phyloP scores from a whole-genome alignment of 2,888 invertebrate genomes.

The Sturmia bella region DNA sequence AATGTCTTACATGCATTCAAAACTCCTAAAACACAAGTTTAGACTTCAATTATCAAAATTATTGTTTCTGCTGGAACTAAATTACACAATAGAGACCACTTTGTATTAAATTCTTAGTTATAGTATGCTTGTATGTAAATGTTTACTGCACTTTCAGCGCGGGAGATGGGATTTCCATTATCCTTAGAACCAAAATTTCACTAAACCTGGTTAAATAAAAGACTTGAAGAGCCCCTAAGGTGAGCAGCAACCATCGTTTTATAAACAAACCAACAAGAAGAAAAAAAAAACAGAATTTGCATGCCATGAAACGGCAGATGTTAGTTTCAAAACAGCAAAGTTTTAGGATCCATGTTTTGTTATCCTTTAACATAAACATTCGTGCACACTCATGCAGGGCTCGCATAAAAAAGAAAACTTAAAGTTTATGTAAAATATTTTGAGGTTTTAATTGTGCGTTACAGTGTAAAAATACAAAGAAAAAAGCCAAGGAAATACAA shows the following conservation, averaged over 20 bases:
- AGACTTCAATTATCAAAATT: conserved; percentile 16
- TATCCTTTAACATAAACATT: conserved; percentile 11
- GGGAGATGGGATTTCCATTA: conserved; percentile 9
- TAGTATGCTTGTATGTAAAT: background rate
- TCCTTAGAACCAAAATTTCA: conserved; percentile 26
- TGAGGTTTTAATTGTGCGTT: conserved; percentile 72
- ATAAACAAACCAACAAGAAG: background rate
- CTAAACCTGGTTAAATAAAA: conserved; percentile 18
- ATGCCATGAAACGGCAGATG: conserved; percentile 45
- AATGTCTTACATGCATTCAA: too few relatives aligned
- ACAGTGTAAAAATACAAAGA: conserved; percentile 57
- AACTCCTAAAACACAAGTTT: background rate
- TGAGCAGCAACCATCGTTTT: conserved; percentile 58
- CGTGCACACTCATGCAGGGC: background rate
- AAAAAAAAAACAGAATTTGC: conserved; percentile 12
- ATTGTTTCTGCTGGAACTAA: conserved; percentile 7
- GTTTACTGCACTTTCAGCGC: background rate
- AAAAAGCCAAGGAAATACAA: conserved; percentile 41
- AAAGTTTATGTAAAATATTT: conserved; percentile 62
- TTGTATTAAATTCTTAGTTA: conserved; percentile 32
- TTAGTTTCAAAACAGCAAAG: conserved; percentile 47
- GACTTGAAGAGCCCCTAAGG: conserved; percentile 66
- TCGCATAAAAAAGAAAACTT: conserved; percentile 31
- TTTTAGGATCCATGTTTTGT: conserved; percentile 54
- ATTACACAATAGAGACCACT: conserved; percentile 55